Evolutionary conservation across 1,140 invertebrate genomes (phyloP), one percentile per base, ranked within the genome.

Genomic region (Musca domestica): DNA sequence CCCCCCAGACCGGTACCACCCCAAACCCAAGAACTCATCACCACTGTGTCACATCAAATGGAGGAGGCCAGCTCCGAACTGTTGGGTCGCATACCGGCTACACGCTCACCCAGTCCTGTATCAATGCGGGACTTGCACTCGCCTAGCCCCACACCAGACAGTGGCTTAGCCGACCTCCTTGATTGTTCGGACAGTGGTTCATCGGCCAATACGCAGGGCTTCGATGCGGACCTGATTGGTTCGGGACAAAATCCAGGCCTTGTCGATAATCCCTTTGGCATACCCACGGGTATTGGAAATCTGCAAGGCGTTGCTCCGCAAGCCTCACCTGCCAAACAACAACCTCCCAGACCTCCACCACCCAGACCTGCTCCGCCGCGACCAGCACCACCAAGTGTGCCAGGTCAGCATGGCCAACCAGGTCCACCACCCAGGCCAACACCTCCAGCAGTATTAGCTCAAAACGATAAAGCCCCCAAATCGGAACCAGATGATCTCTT

Each of bases 21-120:
- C 58, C 85, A 86, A 58, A 95, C 93, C 0, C 91, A 95, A 85
- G 91, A 95, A 76, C 83, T 95, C 2, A 90, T 95, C 23, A 85
- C 92, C 56, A 92, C 90, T 14, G 92, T 95, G 0, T 94, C 93
- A 22, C 93, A 91, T 5, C 92, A 92, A 51, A 89, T 95, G 90
- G 92, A 95, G 76, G 91, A 93, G 25, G 92, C 92, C 0, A 94
- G 92, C 66, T 91, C 91, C 19, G 89, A 93, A 78, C 83, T 95
- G 54, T 76, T 95, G 47, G 91, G 94, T 70, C 88, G 92, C 52
- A 87, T 95, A 51, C 90, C 92, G 69, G 90, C 90, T 9, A 94
- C 92, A 1, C 86, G 91, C 69, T 92, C 91, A 1, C 92, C 92
- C 0, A 93, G 91, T 80, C 92, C 92, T 1, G 91, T 92, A 0